phyloP scores from a whole-genome alignment of 2,888 invertebrate species.

The Drosophila birchii region DNA sequence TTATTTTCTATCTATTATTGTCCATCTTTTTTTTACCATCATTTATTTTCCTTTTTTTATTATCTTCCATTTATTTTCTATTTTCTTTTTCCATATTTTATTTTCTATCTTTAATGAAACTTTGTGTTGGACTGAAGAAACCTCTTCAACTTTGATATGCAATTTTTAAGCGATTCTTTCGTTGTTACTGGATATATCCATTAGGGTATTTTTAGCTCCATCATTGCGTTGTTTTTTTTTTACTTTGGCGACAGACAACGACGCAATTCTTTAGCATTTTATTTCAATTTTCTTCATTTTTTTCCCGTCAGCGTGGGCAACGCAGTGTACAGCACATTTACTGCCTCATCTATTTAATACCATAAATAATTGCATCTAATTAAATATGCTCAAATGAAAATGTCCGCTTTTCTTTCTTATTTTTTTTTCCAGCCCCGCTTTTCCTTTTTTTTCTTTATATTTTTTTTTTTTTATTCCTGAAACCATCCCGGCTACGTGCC shows the following conservation, averaged over 20 bases:
- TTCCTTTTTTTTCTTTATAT: slow-evolving; percentile 5
- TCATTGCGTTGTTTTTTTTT: slow-evolving; percentile 21
- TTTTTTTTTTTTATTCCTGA: slow-evolving; percentile 44
- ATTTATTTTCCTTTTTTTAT: not conserved
- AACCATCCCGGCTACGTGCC: slow-evolving; percentile 63
- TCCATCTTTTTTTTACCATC: not conserved
- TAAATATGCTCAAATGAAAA: slow-evolving; percentile 84
- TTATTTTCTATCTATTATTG: not conserved
- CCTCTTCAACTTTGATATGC: no score
- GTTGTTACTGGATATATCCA: not conserved
- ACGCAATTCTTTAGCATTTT: slow-evolving; percentile 82
- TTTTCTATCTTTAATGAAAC: not conserved
- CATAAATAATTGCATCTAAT: slow-evolving; percentile 85
- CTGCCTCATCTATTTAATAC: slow-evolving; percentile 85
- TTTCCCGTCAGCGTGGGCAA: slow-evolving; percentile 48
- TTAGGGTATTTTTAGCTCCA: slow-evolving; percentile 6
- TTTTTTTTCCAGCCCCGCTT: slow-evolving; percentile 38
- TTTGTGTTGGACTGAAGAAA: not conserved
- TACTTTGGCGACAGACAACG: slow-evolving; percentile 57
- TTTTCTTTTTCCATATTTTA: not conserved
- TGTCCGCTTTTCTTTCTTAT: slow-evolving; percentile 74
- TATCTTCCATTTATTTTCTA: no score
- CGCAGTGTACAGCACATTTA: slow-evolving; percentile 80
- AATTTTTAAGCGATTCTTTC: not conserved
- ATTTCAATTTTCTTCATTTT: slow-evolving; percentile 76